Percentiles rank a stretch among this genome's conserved stretches.
phyloP scores from a whole-genome alignment of 1,140 invertebrate species.

The Hyles vespertilio region DNA sequence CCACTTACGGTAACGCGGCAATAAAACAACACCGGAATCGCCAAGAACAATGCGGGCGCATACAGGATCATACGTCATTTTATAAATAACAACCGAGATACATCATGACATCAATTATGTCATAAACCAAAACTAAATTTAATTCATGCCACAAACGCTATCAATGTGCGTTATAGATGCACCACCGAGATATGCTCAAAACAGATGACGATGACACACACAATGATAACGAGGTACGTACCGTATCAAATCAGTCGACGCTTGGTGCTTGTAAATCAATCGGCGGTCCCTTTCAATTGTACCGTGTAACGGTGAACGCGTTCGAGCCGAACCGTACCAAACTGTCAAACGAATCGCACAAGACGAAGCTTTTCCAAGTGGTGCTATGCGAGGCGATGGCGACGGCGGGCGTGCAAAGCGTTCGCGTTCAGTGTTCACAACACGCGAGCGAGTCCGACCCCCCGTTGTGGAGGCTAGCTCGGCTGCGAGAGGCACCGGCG shows the following conservation, averaged over 20 bases:
- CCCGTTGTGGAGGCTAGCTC: slow-evolving; percentile 61
- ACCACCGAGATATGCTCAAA: too few species aligned
- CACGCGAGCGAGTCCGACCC: slow-evolving; percentile 46
- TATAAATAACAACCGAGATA: not conserved
- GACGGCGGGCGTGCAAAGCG: slow-evolving; percentile 28
- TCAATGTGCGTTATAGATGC: too few species aligned
- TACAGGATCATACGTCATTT: not conserved
- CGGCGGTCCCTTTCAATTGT: slow-evolving; percentile 39
- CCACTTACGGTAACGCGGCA: slow-evolving; percentile 44
- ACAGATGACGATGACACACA: too few species aligned
- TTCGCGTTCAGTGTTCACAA: slow-evolving; percentile 15
- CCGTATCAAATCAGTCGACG: slow-evolving; percentile 48
- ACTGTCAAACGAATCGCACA: slow-evolving; percentile 41
- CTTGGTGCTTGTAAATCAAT: slow-evolving; percentile 51
- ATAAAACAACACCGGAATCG: slow-evolving; percentile 41
- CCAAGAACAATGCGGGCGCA: slow-evolving; percentile 29
- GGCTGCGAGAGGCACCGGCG: slow-evolving; percentile 60
- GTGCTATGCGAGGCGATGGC: slow-evolving; percentile 33
- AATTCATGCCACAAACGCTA: too few species aligned
- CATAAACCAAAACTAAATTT: too few species aligned
- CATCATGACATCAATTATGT: too few species aligned
- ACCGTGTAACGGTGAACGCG: slow-evolving; percentile 33
- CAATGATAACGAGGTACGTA: slow-evolving; percentile 37
- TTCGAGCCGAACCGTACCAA: slow-evolving; percentile 39
- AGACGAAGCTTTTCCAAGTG: slow-evolving; percentile 44